Base-by-base conservation (phyloP, 2,888 invertebrate species). In the Callosobruchus maculatus region DNA sequence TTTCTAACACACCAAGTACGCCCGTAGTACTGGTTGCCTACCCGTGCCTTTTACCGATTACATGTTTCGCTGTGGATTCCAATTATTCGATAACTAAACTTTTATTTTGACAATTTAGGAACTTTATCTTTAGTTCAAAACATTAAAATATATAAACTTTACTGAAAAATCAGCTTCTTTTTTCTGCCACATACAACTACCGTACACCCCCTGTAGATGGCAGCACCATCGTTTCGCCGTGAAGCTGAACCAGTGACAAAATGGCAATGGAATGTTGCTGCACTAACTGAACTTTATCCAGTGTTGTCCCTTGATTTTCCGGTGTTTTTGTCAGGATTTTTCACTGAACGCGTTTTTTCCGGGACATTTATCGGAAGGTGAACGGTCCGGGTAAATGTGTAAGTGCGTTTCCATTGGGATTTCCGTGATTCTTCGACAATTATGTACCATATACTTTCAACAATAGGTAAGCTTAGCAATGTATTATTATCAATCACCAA, bases 241-340 rank as follows among this genome's bases (percentile, higher is more conserved):
- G 82, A 81, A 82, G 83, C 83, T 82, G 82, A 80, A 80, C 49
- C 81, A 86, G 86, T 87, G 86, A 87, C 87, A 87, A 87, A 86
- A 87, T 87, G 87, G 87, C 87, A 87, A 86, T 85, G 86, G 86
- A 86, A 86, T 87, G 87, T 86, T 84, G 85, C 82, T 82, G 83
- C 78, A 83, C 83, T 82, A 83, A 82, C 80, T 83, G 81, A 83
- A 84, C 82, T 85, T 85, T 83, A 82, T 85, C 83, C 83, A 85
- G 83, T 85, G 83, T 85, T 85, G 85, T 85, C 83, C 80, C 80
- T 80, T 82, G 77, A 82, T 83, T 84, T 80, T 76, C 78, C 79
- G 77, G 77, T 76, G 76, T 78, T 81, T 80, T 81, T 78, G 75
- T 76, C 78, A 82, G 77, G 81, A 81, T 82, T 82, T 82, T 78